phyloP scores from a whole-genome alignment of 2,113 vertebrate genomes.

The Mystacornis crossleyi region DNA sequence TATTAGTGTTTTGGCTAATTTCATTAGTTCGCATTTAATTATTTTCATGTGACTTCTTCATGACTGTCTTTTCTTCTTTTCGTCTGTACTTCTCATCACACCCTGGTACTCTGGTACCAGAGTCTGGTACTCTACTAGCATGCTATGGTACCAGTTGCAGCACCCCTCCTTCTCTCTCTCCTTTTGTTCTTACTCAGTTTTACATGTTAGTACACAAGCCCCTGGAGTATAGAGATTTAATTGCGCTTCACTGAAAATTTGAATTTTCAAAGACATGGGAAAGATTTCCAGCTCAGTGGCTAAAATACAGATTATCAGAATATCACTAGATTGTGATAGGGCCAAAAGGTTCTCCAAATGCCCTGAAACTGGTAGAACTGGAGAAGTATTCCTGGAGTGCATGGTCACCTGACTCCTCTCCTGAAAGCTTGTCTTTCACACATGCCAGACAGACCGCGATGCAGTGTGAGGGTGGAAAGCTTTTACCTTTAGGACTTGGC shows the following conservation, averaged over 20 bases:
- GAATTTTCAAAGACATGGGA: background rate
- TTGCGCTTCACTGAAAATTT: background rate
- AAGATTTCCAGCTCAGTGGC: background rate
- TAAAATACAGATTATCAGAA: background rate
- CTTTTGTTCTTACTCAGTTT: background rate
- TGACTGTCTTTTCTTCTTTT: background rate
- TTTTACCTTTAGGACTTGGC: background rate
- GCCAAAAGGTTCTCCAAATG: background rate
- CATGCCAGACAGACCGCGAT: background rate
- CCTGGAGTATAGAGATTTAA: background rate
- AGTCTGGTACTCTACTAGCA: background rate
- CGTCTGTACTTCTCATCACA: background rate
- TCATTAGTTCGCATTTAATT: background rate
- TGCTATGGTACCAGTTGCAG: background rate
- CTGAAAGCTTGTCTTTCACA: background rate
- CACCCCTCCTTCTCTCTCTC: background rate
- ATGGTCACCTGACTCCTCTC: fast-evolving
- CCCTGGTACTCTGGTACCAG: no score
- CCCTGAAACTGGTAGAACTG: background rate
- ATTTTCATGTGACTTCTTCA: background rate
- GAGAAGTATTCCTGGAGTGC: background rate
- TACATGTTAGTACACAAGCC: background rate
- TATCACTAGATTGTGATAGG: background rate
- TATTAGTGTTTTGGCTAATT: background rate
- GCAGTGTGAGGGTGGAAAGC: background rate